Conservation (phyloP, 2,113 vertebrate genomes). For the Melanocharis versteri region DNA sequence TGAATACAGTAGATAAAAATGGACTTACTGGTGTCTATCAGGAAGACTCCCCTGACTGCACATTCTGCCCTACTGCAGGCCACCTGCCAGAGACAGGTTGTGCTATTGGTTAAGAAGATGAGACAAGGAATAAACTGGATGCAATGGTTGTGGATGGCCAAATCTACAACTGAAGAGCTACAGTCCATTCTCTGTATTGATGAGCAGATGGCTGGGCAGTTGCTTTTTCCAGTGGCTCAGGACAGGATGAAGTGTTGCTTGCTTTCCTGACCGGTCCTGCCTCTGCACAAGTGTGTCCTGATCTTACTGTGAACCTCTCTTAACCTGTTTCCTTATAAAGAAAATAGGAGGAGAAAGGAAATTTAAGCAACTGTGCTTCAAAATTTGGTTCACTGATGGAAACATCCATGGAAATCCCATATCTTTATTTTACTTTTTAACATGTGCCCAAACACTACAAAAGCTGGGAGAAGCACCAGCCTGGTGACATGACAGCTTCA, state of each 20-base stretch:
- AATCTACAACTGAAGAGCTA: background rate
- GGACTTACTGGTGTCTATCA: background rate
- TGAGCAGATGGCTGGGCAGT: background rate
- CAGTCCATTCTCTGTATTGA: background rate
- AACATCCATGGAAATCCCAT: background rate
- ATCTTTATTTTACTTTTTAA: background rate
- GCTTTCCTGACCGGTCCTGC: background rate
- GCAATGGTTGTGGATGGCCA: background rate
- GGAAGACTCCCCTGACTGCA: background rate
- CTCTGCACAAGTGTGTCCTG: background rate
- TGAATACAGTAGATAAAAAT: background rate
- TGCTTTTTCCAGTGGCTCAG: background rate
- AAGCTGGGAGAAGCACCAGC: background rate
- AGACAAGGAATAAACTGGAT: background rate
- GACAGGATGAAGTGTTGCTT: background rate
- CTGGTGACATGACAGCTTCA: background rate
- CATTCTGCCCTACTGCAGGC: background rate
- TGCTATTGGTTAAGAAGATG: background rate
- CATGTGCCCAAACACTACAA: background rate
- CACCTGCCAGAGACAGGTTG: background rate
- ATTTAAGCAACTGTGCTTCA: background rate
- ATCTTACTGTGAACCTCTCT: background rate
- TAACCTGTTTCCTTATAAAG: background rate
- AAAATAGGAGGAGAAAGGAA: background rate
- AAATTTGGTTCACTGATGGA: background rate